phyloP scores from a whole-genome alignment of 2,797 vertebrate species.

The Aphelocoma californica region DNA sequence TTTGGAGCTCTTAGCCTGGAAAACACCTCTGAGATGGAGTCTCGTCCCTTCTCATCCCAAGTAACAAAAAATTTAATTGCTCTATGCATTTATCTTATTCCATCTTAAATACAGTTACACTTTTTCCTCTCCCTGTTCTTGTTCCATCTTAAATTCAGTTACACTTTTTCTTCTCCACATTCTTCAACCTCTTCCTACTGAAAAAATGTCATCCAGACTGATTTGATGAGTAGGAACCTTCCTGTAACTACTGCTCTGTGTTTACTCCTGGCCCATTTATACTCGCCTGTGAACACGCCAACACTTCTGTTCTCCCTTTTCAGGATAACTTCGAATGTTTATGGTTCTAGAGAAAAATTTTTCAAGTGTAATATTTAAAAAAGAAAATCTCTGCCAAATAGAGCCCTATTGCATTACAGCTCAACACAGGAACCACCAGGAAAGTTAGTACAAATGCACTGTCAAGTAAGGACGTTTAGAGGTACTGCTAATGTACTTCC shows the following conservation, averaged over 20 bases:
- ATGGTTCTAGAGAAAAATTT: not conserved
- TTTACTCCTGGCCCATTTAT: not conserved
- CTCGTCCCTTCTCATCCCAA: not conserved
- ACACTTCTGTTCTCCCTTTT: not conserved
- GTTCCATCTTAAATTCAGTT: not conserved
- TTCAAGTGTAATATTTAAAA: not conserved
- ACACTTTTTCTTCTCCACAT: not conserved
- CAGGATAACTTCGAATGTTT: not conserved
- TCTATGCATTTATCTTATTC: not conserved
- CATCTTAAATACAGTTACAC: not conserved
- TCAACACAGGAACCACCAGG: not conserved
- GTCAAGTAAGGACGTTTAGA: not conserved
- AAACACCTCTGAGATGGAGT: not conserved
- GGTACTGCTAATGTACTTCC: not conserved
- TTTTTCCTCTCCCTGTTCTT: not conserved
- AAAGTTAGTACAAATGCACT: not conserved
- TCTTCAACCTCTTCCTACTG: not conserved
- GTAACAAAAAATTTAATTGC: not conserved
- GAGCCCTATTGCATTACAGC: not conserved
- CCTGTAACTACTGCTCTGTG: not conserved
- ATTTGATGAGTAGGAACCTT: not conserved
- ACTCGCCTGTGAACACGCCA: accelerated
- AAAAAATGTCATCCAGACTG: not conserved
- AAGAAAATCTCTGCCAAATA: not conserved
- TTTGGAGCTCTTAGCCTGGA: not conserved